Base-by-base conservation (phyloP, 2,113 vertebrate species). In the Lynx canadensis region DNA sequence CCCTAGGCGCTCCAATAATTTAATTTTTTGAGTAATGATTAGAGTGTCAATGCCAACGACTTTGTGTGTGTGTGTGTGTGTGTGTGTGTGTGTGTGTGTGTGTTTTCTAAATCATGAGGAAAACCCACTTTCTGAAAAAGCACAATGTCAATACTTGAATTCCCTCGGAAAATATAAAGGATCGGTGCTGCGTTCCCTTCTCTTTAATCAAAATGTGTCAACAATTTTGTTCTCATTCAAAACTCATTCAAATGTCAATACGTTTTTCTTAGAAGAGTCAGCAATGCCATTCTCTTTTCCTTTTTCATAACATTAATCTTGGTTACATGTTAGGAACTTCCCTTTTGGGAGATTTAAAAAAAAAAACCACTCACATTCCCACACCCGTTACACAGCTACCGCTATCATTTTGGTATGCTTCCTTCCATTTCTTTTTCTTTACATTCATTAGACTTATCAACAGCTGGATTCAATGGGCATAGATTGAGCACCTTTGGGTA, bases 21-120 rank as follows among this genome's bases (percentile, higher is more conserved):
- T 83, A 65, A 89, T 27, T 74, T 96, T 87, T 89, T 89, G 19
- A 96, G 5, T 45, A 87, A 91, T 10, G 4, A 76, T 80, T 95
- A 86, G 19, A 14, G 3, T 52, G 1, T 48, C 33, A 92, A 71
- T 9, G 5, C 50, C 45, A 86, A 73, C 19, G 45, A 29, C 55
- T 55, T 89, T 74, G 41, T 41, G 1, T 45, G 45, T 45, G 45
- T 45, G 41, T 45, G 45, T 41, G 41, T 41, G 41, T 41, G 41
- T 41, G 41, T 41, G 41, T 41, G 41, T 41, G 41, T 45, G 41
- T 45, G 41, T 45, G 41, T 45, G 41, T 4, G 55, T 57, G 63
- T 52, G 27, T 83, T 84, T 84, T 74, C 33, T 71, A 93, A 87
- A 63, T 85, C 27, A 41, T 15, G 36, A 85, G 92, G 71, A 79